These are phyloP conservation scores for Gonocerus acuteangulatus DNA, from an alignment of 2,888 invertebrate species.

Conservation along the genomic window DNA sequence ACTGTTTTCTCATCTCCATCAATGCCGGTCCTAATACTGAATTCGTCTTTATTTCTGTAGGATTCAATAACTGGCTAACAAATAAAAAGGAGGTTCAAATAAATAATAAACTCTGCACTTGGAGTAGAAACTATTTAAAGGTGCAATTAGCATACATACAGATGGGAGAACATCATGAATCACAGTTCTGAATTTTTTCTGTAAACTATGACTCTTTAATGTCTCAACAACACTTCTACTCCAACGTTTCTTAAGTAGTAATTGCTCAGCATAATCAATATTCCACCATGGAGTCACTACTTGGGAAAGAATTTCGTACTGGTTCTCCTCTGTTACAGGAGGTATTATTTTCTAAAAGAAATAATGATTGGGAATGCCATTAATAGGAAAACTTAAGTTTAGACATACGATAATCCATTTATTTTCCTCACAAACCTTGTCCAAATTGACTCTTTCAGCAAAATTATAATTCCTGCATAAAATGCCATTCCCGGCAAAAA, in stretches of 20 bases:
- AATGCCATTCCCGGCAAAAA: no score
- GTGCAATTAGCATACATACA: no score
- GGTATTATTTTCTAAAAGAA: neutral
- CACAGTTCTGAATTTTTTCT: conserved; percentile 27
- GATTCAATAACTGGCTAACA: conserved; percentile 42
- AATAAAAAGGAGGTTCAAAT: conserved; percentile 1
- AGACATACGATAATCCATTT: neutral
- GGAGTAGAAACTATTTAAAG: neutral
- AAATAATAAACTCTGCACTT: neutral
- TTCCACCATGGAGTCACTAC: conserved; percentile 60
- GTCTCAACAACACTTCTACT: conserved; percentile 33
- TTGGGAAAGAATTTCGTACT: conserved; percentile 51
- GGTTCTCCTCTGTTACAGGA: conserved; percentile 31
- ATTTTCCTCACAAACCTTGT: neutral
- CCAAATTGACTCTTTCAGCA: no score
- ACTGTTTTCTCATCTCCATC: conserved; percentile 44
- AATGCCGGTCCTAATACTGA: conserved; percentile 42
- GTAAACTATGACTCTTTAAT: conserved; percentile 29
- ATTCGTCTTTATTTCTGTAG: conserved; percentile 45
- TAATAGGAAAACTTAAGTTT: neutral
- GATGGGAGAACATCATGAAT: conserved; percentile 40
- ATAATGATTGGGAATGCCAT: neutral
- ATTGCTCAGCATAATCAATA: conserved; percentile 65
- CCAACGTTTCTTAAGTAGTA: conserved; percentile 43
- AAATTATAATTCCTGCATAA: no score